Conservation (phyloP, 2,113 vertebrate genomes). For the Heterotilapia buettikoferi region DNA sequence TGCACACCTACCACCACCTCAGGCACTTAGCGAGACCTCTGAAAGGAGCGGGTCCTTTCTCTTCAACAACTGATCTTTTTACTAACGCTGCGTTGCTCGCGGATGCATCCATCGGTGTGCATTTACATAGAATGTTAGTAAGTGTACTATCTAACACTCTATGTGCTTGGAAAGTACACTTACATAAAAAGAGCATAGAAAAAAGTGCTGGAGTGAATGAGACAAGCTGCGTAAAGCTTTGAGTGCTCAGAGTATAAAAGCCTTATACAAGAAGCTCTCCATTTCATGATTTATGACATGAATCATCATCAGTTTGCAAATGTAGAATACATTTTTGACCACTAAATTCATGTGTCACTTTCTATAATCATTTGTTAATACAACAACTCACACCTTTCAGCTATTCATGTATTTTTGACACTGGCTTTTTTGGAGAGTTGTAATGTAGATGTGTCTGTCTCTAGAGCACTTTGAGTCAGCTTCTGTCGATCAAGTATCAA, state of each 20-base stretch:
- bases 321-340: not conserved
- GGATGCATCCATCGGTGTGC: not conserved
- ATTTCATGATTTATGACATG: not conserved
- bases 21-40: not conserved
- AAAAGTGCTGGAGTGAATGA: not conserved
- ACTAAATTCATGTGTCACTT: not conserved
- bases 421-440: not conserved
- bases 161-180: not conserved
- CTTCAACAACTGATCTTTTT: fast-evolving
- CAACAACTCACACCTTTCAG: not conserved
- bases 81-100: not conserved
- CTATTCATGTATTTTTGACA: not conserved
- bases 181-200: not conserved
- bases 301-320: not conserved
- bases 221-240: not conserved
- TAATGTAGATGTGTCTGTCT: not conserved
- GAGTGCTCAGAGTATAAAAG: not conserved
- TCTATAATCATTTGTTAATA: not conserved
- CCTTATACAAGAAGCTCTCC: not conserved
- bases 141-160: not conserved
- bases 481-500: not conserved
- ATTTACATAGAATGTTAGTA: not conserved
- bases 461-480: not conserved
- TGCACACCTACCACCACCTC: not conserved
- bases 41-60: not conserved